Percentiles rank a stretch among this genome's conserved stretches.
Conservation (phyloP, 2,888 invertebrate species). For the Reticulitermes lucifugus region DNA sequence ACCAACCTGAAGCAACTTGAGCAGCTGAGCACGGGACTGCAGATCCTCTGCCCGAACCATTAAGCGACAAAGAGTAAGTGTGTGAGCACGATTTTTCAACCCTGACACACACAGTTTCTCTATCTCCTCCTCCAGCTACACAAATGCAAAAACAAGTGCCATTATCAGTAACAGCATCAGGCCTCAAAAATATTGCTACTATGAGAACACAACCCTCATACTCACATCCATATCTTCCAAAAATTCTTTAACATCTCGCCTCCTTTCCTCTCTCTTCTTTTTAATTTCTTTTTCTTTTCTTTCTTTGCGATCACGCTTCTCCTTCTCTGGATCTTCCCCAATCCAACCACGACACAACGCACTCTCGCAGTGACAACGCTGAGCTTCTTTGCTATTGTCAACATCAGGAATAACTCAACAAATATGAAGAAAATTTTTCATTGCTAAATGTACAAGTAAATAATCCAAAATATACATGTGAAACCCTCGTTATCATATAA, state of each 20-base stretch:
- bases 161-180: slow-evolving; percentile 25
- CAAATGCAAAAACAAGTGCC: slow-evolving; percentile 55
- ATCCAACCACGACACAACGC: slow-evolving; percentile 94
- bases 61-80: slow-evolving; percentile 87
- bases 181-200: not conserved
- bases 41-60: slow-evolving; percentile 92
- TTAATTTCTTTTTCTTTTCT: slow-evolving; percentile 60
- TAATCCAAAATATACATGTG: no score
- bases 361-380: slow-evolving; percentile 94
- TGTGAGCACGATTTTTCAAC: slow-evolving; percentile 90
- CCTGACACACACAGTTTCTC: slow-evolving; percentile 82
- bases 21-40: slow-evolving; percentile 75
- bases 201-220: not conserved
- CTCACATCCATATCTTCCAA: slow-evolving; percentile 75
- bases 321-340: slow-evolving; percentile 81
- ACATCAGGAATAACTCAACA: not conserved
- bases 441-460: no score
- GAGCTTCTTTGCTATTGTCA: slow-evolving; percentile 83
- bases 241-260: slow-evolving; percentile 61
- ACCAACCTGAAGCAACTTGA: slow-evolving; percentile 82
- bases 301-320: slow-evolving; percentile 54
- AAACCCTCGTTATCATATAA: no score
- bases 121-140: slow-evolving; percentile 88
- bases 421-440: no score
- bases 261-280: slow-evolving; percentile 60